phyloP scores from a whole-genome alignment of 2,113 vertebrate genomes.

The Parotia lawesii region DNA sequence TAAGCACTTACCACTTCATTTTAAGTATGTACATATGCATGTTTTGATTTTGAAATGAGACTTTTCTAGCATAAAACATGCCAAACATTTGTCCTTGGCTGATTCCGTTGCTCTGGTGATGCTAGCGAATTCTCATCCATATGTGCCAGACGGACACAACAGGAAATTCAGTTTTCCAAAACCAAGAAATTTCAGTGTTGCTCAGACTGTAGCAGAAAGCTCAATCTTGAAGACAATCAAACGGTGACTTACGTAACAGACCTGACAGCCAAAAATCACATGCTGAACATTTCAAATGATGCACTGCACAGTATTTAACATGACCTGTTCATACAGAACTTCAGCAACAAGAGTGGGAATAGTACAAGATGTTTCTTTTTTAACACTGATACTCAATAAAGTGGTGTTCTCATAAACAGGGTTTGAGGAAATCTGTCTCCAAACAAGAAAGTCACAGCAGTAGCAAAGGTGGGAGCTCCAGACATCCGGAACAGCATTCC shows the following conservation, averaged over 20 bases:
- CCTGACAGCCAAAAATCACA: constrained; percentile 15
- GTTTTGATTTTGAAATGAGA: constrained; percentile 54
- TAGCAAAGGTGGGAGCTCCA: background rate
- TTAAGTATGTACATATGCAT: background rate
- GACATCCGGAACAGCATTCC: background rate
- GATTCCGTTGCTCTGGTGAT: constrained; percentile 52
- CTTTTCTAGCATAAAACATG: constrained; percentile 35
- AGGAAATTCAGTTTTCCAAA: constrained; percentile 50
- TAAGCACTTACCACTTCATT: background rate
- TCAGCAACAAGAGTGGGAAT: background rate
- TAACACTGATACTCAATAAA: background rate
- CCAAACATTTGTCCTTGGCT: constrained; percentile 65
- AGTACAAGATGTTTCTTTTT: background rate
- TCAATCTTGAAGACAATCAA: constrained; percentile 21
- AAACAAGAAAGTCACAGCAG: background rate
- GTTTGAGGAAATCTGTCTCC: constrained; percentile 1
- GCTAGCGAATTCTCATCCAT: constrained; percentile 33
- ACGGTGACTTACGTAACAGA: constrained; percentile 27
- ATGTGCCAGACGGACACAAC: constrained; percentile 53
- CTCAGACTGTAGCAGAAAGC: constrained; percentile 45
- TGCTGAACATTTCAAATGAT: background rate
- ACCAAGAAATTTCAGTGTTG: constrained; percentile 44
- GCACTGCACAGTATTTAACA: background rate
- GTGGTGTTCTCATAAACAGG: background rate
- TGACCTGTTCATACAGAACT: background rate